phyloP scores from a whole-genome alignment of 2,888 invertebrate genomes.

The Drosophila affinis region DNA sequence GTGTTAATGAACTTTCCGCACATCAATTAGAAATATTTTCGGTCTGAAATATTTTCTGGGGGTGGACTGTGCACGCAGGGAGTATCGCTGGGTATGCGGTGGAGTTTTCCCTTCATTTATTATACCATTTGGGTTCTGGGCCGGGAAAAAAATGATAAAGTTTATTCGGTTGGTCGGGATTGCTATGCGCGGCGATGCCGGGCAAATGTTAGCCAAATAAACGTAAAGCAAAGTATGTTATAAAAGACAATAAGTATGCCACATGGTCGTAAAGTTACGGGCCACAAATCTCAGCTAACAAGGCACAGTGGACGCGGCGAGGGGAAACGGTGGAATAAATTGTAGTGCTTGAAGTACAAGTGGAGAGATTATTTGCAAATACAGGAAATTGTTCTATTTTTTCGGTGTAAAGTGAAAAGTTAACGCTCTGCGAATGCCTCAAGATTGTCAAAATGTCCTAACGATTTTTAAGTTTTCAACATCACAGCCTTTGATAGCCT shows the following conservation, averaged over 20 bases:
- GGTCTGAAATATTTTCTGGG: neutral
- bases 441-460: neutral
- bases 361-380: neutral
- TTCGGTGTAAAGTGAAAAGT: no score
- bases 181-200: slow-evolving; percentile 15
- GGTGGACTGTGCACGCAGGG: neutral
- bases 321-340: neutral
- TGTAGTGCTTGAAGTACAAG: neutral
- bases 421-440: no score
- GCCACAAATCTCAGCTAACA: slow-evolving; percentile 48
- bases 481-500: no score
- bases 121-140: neutral
- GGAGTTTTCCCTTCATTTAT: neutral
- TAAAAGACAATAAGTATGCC: slow-evolving; percentile 47
- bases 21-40: slow-evolving; percentile 8
- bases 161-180: neutral
- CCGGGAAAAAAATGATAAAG: slow-evolving; percentile 2
- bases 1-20: slow-evolving; percentile 3
- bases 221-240: slow-evolving; percentile 48
- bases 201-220: slow-evolving; percentile 45
- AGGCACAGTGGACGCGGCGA: slow-evolving; percentile 11
- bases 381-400: neutral
- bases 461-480: neutral
- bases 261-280: slow-evolving; percentile 49
- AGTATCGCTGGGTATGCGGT: neutral